Base-by-base conservation (phyloP, 2,888 invertebrate species). In the Odontothrips loti region DNA sequence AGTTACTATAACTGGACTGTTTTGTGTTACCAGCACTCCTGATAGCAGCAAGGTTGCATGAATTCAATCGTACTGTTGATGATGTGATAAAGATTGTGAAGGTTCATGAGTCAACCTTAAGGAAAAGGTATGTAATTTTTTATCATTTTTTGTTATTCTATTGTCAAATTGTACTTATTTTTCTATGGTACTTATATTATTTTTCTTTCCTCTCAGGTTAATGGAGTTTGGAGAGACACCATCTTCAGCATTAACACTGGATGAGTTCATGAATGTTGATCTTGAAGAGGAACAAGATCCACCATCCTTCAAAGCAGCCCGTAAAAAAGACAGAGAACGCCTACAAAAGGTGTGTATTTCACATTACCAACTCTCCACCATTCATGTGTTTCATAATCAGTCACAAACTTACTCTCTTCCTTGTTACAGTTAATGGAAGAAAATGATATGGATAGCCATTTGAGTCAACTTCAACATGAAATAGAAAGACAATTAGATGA, bases 201-300 rank as follows among this genome's bases (percentile, higher is more conserved):
- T n/a, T 79, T 79, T 17, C 15, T 80, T 79, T 80, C 82, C 81
- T 80, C 82, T 4, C 82, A 91, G 95, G 82, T 89, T 99, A 68
- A 91, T 94, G 47, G 99, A 99, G 89, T 99, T 99, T 87, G 96
- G 97, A 0, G 96, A 97, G 85, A 99, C 99, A 0, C 97, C 99
- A 0, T 97, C 98, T 17, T 96, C 98, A 86, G 93, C 94, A 12
- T 89, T 99, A 81, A 98, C 99, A 0, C 89, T 98, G 47, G 98
- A 99, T 84, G 98, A 99, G 89, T 99, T 99, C 87, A 95, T 97
- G 93, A 95, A 94, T 0, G 96, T 99, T 0, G 98, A 99, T 87
- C 89, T 99, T 84, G 98, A 98, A 86, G 96, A 97, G 84, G 97
- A 97, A 86, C 96, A 96, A 87, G 98, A 98, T 88, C 97, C 98